phyloP scores from a whole-genome alignment of 2,113 vertebrate genomes.

The Rissa tridactyla region DNA sequence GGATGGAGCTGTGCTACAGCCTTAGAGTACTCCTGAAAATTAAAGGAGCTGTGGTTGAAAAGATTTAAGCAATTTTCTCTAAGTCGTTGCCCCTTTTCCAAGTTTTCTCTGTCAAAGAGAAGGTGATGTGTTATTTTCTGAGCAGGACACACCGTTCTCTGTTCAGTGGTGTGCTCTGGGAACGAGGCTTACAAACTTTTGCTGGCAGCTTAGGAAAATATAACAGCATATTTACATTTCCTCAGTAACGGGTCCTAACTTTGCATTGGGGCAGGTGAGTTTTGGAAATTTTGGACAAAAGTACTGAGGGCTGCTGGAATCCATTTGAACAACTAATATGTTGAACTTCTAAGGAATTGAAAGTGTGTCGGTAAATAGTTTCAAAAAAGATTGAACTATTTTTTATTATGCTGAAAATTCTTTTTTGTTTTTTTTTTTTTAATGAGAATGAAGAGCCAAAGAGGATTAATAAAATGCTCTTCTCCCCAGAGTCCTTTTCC shows the following conservation, averaged over 20 bases:
- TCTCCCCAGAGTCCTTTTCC: background rate
- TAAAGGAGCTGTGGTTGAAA: background rate
- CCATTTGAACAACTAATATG: background rate
- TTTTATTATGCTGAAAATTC: slow-evolving; percentile 31
- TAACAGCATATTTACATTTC: background rate
- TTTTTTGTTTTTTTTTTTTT: background rate
- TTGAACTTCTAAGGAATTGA: background rate
- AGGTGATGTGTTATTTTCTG: background rate
- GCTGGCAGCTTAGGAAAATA: background rate
- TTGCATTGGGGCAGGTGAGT: background rate
- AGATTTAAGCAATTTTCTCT: background rate
- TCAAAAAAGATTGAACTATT: slow-evolving; percentile 15
- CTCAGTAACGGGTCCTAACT: background rate
- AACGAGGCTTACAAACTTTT: slow-evolving; percentile 23
- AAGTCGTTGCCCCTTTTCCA: background rate
- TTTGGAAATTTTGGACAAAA: background rate
- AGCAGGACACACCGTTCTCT: background rate
- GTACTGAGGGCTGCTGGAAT: background rate
- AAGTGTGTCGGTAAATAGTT: background rate
- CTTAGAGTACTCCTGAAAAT: background rate
- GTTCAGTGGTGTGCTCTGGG: background rate
- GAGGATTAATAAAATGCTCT: slow-evolving; percentile 32
- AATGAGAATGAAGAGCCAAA: background rate
- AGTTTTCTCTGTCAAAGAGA: background rate
- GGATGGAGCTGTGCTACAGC: background rate